Percentiles rank a stretch among this genome's conserved stretches.
Evolutionary conservation across 2,113 vertebrate species (phyloP).

Genomic region (Zapornia atra): DNA sequence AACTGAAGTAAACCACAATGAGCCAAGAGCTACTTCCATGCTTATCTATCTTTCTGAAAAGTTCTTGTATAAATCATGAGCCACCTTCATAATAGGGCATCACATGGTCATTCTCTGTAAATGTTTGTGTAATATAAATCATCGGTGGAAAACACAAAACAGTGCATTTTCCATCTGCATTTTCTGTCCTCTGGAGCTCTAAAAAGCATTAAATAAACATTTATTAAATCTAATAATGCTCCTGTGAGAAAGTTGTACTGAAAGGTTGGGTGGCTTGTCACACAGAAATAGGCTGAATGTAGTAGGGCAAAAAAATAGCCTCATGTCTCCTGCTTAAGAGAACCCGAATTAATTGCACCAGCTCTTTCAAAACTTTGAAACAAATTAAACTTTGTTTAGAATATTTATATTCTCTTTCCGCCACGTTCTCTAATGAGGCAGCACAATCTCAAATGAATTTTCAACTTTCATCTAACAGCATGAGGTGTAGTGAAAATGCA

Average conservation of each 20-base stretch:
- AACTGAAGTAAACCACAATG: not conserved
- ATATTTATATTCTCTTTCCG: not conserved
- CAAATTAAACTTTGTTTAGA: not conserved
- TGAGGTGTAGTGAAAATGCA: not conserved
- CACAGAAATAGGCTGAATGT: not conserved
- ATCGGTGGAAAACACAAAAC: not conserved
- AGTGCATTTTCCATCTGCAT: not conserved
- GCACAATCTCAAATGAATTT: not conserved
- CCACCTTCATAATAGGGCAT: not conserved
- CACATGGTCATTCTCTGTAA: not conserved
- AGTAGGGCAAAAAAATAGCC: not conserved
- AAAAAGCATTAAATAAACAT: not conserved
- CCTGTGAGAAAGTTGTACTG: not conserved
- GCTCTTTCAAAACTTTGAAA: not conserved
- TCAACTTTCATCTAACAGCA: not conserved
- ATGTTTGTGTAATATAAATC: not conserved
- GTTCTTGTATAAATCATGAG: not conserved
- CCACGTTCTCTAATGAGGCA: not conserved
- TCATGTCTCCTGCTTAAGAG: not conserved
- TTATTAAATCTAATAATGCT: not conserved
- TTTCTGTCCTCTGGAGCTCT: not conserved
- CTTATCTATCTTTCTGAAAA: not conserved
- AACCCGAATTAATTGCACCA: not conserved
- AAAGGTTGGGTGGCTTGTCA: not conserved
- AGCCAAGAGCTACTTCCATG: not conserved